phyloP scores from a whole-genome alignment of 2,113 vertebrate species.

The Pavo muticus region DNA sequence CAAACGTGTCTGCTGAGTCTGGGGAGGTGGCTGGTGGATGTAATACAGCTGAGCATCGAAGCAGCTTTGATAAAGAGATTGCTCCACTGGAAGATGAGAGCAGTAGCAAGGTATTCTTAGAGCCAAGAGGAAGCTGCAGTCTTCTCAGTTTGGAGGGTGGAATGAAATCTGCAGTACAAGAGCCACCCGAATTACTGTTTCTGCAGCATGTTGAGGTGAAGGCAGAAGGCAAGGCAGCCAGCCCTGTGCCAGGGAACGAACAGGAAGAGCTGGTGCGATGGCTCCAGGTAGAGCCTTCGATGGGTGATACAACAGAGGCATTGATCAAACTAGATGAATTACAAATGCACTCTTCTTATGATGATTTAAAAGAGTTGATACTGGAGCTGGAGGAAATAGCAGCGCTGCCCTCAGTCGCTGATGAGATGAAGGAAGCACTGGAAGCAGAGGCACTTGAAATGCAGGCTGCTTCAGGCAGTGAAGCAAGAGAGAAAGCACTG shows the following conservation, averaged over 20 bases:
- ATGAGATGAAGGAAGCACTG: constrained; percentile 6
- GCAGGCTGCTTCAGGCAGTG: neutral
- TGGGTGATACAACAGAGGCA: neutral
- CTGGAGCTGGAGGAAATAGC: constrained; percentile 28
- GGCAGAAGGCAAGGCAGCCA: neutral
- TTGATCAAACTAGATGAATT: neutral
- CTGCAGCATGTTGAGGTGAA: neutral
- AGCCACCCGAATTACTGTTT: neutral
- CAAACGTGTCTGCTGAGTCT: neutral
- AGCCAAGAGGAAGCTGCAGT: neutral
- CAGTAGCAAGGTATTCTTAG: neutral
- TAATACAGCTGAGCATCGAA: neutral
- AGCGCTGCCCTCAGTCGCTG: neutral
- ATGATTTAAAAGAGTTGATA: neutral
- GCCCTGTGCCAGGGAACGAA: neutral
- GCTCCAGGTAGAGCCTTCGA: neutral
- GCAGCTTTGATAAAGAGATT: neutral
- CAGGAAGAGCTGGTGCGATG: neutral
- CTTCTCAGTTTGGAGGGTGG: neutral
- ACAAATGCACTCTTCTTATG: neutral
- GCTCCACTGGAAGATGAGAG: neutral
- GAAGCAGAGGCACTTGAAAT: constrained; percentile 31
- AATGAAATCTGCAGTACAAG: neutral
- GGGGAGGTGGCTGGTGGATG: neutral
- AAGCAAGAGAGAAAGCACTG: neutral